Evolutionary conservation across 2,888 invertebrate genomes (phyloP).

Genomic region (Molanna angustata): DNA sequence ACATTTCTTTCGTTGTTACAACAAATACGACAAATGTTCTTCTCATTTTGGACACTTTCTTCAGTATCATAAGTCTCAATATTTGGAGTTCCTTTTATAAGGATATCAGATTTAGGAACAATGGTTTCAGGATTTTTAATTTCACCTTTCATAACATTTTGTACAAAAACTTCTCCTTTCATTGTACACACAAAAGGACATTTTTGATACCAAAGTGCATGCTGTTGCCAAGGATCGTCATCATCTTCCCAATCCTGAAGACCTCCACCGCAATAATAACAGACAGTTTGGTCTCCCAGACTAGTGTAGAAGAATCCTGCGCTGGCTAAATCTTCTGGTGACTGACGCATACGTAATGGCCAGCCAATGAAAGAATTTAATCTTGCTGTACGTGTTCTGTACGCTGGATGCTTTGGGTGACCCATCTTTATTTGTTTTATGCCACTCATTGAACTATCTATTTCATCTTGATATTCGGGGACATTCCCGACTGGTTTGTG

Average conservation of each 20-base stretch:
- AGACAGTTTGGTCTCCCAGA: slow-evolving; percentile 83
- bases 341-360: slow-evolving; percentile 78
- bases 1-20: slow-evolving; percentile 84
- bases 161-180: slow-evolving; percentile 67
- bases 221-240: slow-evolving; percentile 94
- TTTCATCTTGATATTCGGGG: slow-evolving; percentile 45
- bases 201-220: slow-evolving; percentile 86
- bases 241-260: slow-evolving; percentile 89
- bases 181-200: slow-evolving; percentile 79
- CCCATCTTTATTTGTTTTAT: too few relatives aligned
- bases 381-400: slow-evolving; percentile 67
- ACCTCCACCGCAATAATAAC: slow-evolving; percentile 92
- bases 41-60: slow-evolving; percentile 39
- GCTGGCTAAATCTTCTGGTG: slow-evolving; percentile 75
- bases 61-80: slow-evolving; percentile 21
- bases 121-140: not conserved
- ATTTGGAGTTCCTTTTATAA: too few relatives aligned
- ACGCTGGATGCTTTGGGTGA: slow-evolving; percentile 68
- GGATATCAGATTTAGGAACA: too few relatives aligned
- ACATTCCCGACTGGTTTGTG: slow-evolving; percentile 64
- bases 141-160: slow-evolving; percentile 33
- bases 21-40: slow-evolving; percentile 87
- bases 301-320: slow-evolving; percentile 94
- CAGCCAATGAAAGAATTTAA: slow-evolving; percentile 72
- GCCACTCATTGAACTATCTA: slow-evolving; percentile 38